Percentiles rank a stretch among this genome's conserved stretches.
Conservation (phyloP, 2,888 invertebrate species). For the Brassicogethes aeneus region DNA sequence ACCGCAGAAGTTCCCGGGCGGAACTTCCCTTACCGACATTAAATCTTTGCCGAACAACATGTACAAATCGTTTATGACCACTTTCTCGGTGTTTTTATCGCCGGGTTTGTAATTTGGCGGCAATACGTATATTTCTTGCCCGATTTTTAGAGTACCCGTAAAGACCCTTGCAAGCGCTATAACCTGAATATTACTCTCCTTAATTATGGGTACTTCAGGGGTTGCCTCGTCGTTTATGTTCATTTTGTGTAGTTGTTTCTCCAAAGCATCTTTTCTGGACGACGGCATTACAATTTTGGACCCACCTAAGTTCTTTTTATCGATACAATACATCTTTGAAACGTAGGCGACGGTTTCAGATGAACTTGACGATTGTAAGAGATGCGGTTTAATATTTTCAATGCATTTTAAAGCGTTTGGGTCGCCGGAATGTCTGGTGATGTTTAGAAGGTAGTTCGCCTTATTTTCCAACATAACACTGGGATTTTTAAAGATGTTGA, state of each 20-base stretch:
- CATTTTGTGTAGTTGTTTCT: not conserved
- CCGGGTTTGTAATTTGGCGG: conserved; percentile 65
- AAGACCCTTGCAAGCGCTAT: conserved; percentile 91
- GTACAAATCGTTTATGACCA: conserved; percentile 66
- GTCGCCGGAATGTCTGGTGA: conserved; percentile 45
- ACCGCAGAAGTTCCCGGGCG: conserved; percentile 86
- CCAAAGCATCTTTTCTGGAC: conserved; percentile 5
- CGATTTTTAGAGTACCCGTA: conserved; percentile 72
- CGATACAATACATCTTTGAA: conserved; percentile 87
- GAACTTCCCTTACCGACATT: conserved; percentile 65
- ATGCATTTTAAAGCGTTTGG: conserved; percentile 60
- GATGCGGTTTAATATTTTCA: conserved; percentile 44
- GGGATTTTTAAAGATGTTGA: conserved; percentile 75
- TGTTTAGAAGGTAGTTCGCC: conserved; percentile 74
- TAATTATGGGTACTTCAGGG: not conserved
- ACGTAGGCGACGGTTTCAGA: conserved; percentile 59
- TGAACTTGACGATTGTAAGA: conserved; percentile 29
- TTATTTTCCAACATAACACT: conserved; percentile 63
- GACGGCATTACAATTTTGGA: conserved; percentile 5
- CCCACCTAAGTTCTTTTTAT: conserved; percentile 50
- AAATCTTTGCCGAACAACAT: conserved; percentile 90
- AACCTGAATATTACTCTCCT: conserved; percentile 39
- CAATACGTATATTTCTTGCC: conserved; percentile 72
- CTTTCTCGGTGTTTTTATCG: conserved; percentile 44
- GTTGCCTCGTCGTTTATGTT: too few species aligned